phyloP scores from a whole-genome alignment of 2,888 invertebrate species.

The Globia sparganii region DNA sequence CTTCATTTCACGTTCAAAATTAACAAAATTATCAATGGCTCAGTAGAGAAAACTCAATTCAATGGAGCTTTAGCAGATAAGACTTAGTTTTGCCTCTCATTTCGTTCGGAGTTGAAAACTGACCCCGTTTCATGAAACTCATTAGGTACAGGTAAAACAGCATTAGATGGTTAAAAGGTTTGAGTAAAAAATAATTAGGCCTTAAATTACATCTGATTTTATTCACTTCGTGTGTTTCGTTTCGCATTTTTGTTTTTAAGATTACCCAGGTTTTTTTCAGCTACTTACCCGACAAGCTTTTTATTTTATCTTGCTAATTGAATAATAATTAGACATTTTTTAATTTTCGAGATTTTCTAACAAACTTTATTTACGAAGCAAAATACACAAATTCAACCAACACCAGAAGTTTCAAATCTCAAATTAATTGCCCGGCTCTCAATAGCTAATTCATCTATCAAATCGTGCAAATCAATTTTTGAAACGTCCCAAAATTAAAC shows the following conservation, averaged over 20 bases:
- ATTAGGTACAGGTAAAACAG: constrained; percentile 46
- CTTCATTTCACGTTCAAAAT: constrained; percentile 42
- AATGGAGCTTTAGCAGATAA: constrained; percentile 52
- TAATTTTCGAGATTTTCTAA: neutral
- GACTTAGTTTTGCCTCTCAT: constrained; percentile 43
- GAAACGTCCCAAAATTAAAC: neutral
- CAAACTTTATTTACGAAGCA: neutral
- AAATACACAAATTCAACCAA: neutral
- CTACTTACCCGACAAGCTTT: neutral
- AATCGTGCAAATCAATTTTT: neutral
- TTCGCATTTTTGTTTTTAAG: constrained; percentile 17
- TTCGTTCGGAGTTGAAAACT: constrained; percentile 38
- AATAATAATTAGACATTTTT: neutral
- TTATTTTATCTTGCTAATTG: neutral
- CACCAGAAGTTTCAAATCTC: neutral
- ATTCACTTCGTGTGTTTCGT: constrained; percentile 30
- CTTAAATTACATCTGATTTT: constrained; percentile 26
- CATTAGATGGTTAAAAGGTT: constrained; percentile 29
- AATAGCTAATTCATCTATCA: neutral
- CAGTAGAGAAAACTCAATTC: constrained; percentile 48
- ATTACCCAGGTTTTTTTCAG: neutral
- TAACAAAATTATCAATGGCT: constrained; percentile 49
- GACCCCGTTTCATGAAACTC: constrained; percentile 50
- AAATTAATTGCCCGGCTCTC: neutral
- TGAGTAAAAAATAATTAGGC: constrained; percentile 37